Evolutionary conservation across 1,140 invertebrate species (phyloP), one percentile per base, ranked within the genome.

Genomic region (Anastatus disparis): DNA sequence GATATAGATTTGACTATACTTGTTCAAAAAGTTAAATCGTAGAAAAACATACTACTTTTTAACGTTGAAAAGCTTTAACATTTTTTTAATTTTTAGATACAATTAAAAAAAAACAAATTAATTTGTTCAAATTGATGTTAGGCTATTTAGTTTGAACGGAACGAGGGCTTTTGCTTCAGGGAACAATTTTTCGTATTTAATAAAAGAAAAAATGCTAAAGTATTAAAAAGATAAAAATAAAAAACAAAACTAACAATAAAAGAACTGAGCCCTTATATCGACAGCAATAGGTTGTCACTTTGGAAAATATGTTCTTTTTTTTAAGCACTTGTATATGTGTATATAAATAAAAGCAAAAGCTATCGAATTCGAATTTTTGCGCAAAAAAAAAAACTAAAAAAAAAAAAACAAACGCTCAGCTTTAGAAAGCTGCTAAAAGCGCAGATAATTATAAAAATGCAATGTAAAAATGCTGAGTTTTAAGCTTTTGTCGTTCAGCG

Each of bases 131-230:
- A 9, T 48, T 22, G n/a, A 35, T 20, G n/a, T 17, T 55, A 55
- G 6, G 7, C 26, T 12, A 53, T 24, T 13, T 26, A 7, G 31
- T 55, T 22, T n/a, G n/a, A 58, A 58, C 22, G 35, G 35, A 58
- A 58, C 55, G 55, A 58, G 24, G 31, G 55, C 55, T 58, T 58
- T 58, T 40, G 55, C 55, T 58, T 58, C 35, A 35, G 55, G 55
- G 55, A 58, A 40, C 55, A 58, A 58, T 58, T 58, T 58, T 58
- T 58, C 55, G 35, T 40, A 58, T 24, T 38, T 3, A 58, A n/a
- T n/a, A n/a, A 58, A 13, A 6, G 31, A 35, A 22, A 58, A 58
- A 58, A 13, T 13, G 40, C 55, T 58, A 35, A n/a, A 31, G 22
- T 24, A 20, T 40, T 20, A 55, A 15, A 29, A 29, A 55, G 20